Conservation (phyloP, 2,797 vertebrate genomes). For the Platalea minor region DNA sequence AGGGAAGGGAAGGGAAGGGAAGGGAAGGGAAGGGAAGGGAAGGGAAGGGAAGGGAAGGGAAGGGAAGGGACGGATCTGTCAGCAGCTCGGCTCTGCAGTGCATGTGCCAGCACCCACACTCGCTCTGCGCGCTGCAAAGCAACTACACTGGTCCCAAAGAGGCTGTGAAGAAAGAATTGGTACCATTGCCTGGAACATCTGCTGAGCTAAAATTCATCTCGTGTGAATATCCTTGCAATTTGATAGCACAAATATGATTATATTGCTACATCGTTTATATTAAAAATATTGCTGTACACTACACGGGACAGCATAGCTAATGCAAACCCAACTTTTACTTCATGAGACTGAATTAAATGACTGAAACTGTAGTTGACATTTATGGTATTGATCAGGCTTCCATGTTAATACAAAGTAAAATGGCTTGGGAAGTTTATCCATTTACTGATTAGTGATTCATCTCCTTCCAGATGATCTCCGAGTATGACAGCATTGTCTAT, state of each 20-base stretch:
- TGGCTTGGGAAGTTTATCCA: conserved; percentile 5
- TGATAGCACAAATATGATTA: background rate
- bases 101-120: background rate
- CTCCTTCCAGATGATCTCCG: background rate
- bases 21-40: background rate
- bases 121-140: accelerated
- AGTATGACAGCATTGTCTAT: background rate
- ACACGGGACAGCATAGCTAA: background rate
- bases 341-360: background rate
- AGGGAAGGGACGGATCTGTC: background rate
- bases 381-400: conserved; percentile 49
- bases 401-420: conserved; percentile 43
- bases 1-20: background rate
- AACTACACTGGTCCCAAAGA: background rate
- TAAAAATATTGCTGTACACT: background rate
- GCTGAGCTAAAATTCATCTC: background rate
- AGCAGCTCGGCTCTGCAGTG: background rate
- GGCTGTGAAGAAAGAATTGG: background rate
- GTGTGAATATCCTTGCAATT: background rate
- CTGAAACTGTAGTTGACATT: conserved; percentile 19
- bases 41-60: background rate
- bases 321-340: background rate
- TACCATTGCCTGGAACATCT: background rate
- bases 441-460: conserved; percentile 44
- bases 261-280: background rate